phyloP scores from a whole-genome alignment of 2,888 invertebrate genomes.

The Rhyacophila evoluta region DNA sequence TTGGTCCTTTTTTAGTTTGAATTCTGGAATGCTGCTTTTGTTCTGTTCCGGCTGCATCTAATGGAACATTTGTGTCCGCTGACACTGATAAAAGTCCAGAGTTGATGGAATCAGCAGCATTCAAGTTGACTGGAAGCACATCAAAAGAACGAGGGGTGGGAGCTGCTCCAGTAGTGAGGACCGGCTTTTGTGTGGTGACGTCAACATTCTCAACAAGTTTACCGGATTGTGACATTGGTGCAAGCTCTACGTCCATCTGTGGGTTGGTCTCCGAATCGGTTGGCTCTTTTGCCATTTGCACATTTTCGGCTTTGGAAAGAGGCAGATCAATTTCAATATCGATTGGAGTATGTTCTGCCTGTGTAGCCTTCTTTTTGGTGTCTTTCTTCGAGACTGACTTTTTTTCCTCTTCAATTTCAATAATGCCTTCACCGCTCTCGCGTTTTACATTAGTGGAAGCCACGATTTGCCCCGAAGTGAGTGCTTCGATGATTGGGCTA shows the following conservation, averaged over 20 bases:
- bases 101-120: slow-evolving; percentile 68
- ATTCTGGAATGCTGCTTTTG: slow-evolving; percentile 79
- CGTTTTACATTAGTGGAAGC: slow-evolving; percentile 57
- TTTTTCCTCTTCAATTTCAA: slow-evolving; percentile 68
- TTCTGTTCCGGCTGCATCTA: slow-evolving; percentile 76
- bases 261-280: slow-evolving; percentile 66
- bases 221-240: slow-evolving; percentile 68
- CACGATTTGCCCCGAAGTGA: slow-evolving; percentile 35
- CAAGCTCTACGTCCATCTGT: slow-evolving; percentile 64
- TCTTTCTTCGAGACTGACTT: slow-evolving; percentile 62
- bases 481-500: slow-evolving; percentile 42
- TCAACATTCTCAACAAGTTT: slow-evolving; percentile 63
- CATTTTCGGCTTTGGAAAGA: slow-evolving; percentile 66
- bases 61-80: slow-evolving; percentile 67
- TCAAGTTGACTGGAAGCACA: slow-evolving; percentile 67
- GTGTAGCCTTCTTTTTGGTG: slow-evolving; percentile 63
- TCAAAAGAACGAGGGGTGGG: slow-evolving; percentile 62
- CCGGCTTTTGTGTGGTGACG: slow-evolving; percentile 70
- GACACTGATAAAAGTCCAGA: slow-evolving; percentile 64
- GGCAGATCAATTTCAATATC: slow-evolving; percentile 66
- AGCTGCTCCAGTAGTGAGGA: slow-evolving; percentile 68
- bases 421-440: slow-evolving; percentile 65
- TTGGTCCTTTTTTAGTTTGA: slow-evolving; percentile 89
- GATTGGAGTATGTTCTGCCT: slow-evolving; percentile 57
- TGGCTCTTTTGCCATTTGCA: slow-evolving; percentile 68